A percentile compares a stretch with the other conserved stretches of the same genome.
phyloP scores from a whole-genome alignment of 1,140 invertebrate species.

The Magallana angulata region DNA sequence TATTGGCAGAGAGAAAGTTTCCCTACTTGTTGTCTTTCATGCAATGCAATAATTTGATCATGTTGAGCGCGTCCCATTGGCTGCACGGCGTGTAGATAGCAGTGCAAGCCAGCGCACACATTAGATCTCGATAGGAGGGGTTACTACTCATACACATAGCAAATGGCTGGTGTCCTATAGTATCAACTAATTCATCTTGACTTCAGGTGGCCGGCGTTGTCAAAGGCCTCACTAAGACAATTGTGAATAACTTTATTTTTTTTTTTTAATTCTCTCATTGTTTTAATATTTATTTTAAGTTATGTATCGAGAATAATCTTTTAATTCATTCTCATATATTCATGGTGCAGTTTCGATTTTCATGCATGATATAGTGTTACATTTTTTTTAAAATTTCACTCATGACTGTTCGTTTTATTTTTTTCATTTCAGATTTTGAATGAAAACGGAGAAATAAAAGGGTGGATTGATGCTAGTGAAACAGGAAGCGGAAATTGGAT shows the following conservation, averaged over 20 bases:
- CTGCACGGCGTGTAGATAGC: conserved; percentile 4
- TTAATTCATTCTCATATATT: no score
- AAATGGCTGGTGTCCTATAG: conserved; percentile 16
- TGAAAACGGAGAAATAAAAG: conserved; percentile 85
- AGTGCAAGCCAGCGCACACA: conserved; percentile 14
- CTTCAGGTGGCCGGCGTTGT: conserved; percentile 3
- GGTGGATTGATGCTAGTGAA: conserved; percentile 90
- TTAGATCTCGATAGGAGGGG: neutral
- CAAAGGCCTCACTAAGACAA: neutral
- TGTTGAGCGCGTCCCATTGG: conserved; percentile 8
- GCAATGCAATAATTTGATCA: conserved; percentile 28
- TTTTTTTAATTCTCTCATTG: neutral
- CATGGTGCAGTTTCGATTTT: neutral
- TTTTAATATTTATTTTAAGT: neutral
- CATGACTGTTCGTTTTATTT: neutral
- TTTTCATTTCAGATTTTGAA: conserved; percentile 84
- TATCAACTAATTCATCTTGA: neutral
- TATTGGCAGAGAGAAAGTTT: neutral
- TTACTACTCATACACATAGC: conserved; percentile 8
- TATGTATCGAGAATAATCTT: no score
- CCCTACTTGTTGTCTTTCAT: conserved; percentile 23
- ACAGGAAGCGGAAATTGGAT: conserved; percentile 86
- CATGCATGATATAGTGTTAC: no score
- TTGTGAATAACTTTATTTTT: neutral
- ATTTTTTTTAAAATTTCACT: no score